phyloP scores from a whole-genome alignment of 2,797 vertebrate species.

The Oryzias dopingdopingensis region DNA sequence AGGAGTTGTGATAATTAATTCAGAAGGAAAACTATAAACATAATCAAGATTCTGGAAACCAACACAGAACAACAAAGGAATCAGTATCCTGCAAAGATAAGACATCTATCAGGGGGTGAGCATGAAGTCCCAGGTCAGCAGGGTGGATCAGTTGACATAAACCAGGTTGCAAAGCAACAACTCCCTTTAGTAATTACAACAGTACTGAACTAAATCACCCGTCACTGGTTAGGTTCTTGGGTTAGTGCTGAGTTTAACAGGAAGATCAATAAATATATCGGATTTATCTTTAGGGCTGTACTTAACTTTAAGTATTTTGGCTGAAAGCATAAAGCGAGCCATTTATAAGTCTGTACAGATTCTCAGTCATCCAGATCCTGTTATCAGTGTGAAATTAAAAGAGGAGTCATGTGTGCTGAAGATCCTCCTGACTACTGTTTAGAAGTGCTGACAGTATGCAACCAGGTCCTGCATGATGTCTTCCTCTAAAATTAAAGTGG shows the following conservation, averaged over 20 bases:
- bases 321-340: too few species aligned
- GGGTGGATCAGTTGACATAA: slow-evolving; percentile 37
- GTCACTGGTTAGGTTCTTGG: slow-evolving; percentile 6
- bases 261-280: slow-evolving; percentile 5
- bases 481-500: too few species aligned
- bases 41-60: background rate
- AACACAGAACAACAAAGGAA: background rate
- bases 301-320: too few species aligned
- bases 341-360: too few species aligned
- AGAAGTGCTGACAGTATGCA: too few species aligned
- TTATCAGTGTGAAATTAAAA: too few species aligned
- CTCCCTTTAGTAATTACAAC: slow-evolving; percentile 28
- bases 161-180: slow-evolving; percentile 41
- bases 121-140: slow-evolving; percentile 32
- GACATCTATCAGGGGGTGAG: slow-evolving; percentile 24
- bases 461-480: too few species aligned
- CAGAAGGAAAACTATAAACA: background rate
- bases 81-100: background rate
- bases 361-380: too few species aligned
- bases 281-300: too few species aligned
- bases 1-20: background rate
- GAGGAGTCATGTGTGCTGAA: too few species aligned
- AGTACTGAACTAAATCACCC: slow-evolving; percentile 4
- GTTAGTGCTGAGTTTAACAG: slow-evolving; percentile 8
- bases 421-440: too few species aligned